Evolutionary conservation across 2,888 invertebrate genomes (phyloP).

Genomic region (Cryptus armator): DNA sequence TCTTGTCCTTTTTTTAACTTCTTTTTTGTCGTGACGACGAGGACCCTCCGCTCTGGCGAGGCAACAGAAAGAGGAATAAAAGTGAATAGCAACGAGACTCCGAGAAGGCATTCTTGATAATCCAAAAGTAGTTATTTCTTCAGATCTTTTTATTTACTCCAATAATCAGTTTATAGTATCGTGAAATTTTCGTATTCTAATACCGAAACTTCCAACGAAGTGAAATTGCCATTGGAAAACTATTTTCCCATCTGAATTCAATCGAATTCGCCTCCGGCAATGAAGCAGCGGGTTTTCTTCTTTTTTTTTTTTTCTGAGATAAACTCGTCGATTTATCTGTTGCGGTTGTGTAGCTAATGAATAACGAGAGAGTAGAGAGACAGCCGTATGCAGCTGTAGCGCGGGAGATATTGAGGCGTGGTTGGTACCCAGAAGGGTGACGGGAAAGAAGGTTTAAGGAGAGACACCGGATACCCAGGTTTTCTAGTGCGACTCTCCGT

Average conservation of each 20-base stretch:
- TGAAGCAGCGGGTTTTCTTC: slow-evolving; percentile 15
- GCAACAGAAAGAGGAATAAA: slow-evolving; percentile 67
- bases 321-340: slow-evolving; percentile 40
- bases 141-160: neutral
- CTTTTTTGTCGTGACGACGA: slow-evolving; percentile 40
- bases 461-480: slow-evolving; percentile 58
- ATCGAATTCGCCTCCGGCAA: slow-evolving; percentile 49
- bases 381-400: slow-evolving; percentile 27
- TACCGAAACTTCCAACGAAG: neutral
- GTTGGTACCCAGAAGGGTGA: slow-evolving; percentile 49
- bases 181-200: neutral
- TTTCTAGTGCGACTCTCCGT: slow-evolving; percentile 45
- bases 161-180: neutral
- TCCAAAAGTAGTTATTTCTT: neutral
- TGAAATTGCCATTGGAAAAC: slow-evolving; percentile 49
- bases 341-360: slow-evolving; percentile 51
- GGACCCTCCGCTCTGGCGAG: slow-evolving; percentile 18
- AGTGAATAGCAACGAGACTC: slow-evolving; percentile 23
- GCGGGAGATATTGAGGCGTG: slow-evolving; percentile 59
- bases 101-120: neutral
- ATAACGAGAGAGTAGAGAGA: slow-evolving; percentile 49
- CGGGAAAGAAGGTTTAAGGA: slow-evolving; percentile 58
- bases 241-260: slow-evolving; percentile 14
- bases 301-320: slow-evolving; percentile 28
- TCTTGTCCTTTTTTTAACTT: slow-evolving; percentile 55